Base-by-base conservation (phyloP, 1,140 invertebrate species). In the Drosophila obscura region DNA sequence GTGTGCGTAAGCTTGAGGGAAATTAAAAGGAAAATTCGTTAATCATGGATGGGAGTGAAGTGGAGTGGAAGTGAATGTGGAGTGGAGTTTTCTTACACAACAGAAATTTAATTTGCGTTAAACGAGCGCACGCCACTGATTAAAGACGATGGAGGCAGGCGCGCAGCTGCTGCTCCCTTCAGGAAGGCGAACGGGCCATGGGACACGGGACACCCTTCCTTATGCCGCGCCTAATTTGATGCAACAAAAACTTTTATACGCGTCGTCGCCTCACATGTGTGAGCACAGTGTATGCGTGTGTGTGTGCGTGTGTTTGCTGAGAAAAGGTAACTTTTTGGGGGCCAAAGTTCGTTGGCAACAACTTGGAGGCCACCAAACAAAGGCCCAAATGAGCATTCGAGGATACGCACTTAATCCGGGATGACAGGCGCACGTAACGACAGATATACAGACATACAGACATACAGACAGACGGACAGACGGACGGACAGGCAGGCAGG, bases 1-100 rank as follows among this genome's bases (percentile, higher is more conserved):
- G 53, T 65, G 67, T 46, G 22, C 55, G 68, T 77, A 50, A 62
- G 78, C 59, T 74, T 46, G 63, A 48, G 71, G 71, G 74, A 85
- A 87, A 85, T 87, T 87, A 85, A 85, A 87, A 78, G 82, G 62
- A 85, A 85, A 85, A 87, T 82, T 69, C 82, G 82, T 87, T 85
- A 87, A 85, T 85, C 82, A 85, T 88, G 63, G 35, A 50, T 64
- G 5, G 48, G 44, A 31, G 26, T 52, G 50, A 9, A 15, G 50
- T 55, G 49, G 61, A 53, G 51, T 44, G 41, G 41, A 72, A 72
- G 65, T 28, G 61, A 67, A 79, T 57, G 75, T 69, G 43, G 61
- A 71, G 80, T 61, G 57, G 64, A 63, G 63, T 73, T 82, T 62
- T 62, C 62, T 65, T 78, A 49, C 50, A 75, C 48, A 87, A 68